These are phyloP conservation scores for Copsychus sechellarum DNA, from an alignment of 2,113 vertebrate species.

Conservation along the genomic window DNA sequence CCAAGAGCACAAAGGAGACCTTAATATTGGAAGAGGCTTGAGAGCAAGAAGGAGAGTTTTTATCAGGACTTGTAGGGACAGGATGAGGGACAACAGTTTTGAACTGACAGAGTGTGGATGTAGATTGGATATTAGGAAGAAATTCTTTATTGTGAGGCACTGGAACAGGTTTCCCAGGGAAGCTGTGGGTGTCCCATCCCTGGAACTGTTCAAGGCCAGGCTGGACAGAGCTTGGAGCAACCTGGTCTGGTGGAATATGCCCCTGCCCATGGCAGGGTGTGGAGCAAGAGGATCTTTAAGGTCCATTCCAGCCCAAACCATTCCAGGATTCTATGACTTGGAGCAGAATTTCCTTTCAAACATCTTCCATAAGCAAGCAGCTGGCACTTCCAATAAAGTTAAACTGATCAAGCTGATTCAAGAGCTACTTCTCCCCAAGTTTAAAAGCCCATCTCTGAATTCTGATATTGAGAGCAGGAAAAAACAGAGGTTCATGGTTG, in stretches of 20 bases:
- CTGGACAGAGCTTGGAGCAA: background rate
- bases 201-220: background rate
- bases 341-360: background rate
- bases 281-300: background rate
- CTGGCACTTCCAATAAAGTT: background rate
- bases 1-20: background rate
- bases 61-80: background rate
- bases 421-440: background rate
- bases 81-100: background rate
- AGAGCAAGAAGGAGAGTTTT: background rate
- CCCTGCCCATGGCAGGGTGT: rapidly evolving
- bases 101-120: background rate
- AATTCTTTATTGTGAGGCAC: background rate
- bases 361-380: background rate
- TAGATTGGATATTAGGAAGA: background rate
- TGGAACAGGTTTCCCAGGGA: background rate
- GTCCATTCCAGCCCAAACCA: background rate
- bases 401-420: background rate
- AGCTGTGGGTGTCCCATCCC: background rate
- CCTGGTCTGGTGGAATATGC: background rate
- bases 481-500: background rate
- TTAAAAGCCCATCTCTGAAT: background rate
- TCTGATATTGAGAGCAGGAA: background rate
- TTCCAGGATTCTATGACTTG: background rate
- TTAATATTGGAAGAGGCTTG: background rate